Evolutionary conservation across 1,140 invertebrate species (phyloP), one percentile per base, ranked within the genome.

Genomic region (Saccostrea cuccullata): DNA sequence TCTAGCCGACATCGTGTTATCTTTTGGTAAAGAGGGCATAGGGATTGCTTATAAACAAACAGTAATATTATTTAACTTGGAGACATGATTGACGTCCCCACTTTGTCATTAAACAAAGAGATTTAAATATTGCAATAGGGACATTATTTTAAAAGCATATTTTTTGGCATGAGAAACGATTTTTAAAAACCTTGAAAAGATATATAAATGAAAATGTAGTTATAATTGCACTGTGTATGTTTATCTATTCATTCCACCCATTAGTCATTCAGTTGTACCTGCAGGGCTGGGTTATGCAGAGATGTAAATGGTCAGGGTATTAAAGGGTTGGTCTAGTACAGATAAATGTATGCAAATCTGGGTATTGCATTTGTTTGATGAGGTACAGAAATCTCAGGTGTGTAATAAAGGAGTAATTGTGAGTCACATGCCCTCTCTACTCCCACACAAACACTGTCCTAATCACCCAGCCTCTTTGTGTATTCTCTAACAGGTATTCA

Each of bases 41-140:
- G 20, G 23, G 23, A 67, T 23, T 23, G 20, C 60, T 67, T n/a
- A 20, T n/a, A 67, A 67, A 67, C 60, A 77, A 77, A 77, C 23
- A 6, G 26, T 77, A 36, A 77, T 30, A 77, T 73, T 77, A 26
- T 77, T 77, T 36, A 11, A 13, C 30, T 30, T 23, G 36, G 15
- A 30, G 70, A 77, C 70, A 4, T 30, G 26, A 26, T 26, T 77
- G 70, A 77, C 30, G 30, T 77, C 6, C 36, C 70, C 9, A 77
- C 26, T 30, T 77, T 77, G 70, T 77, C 70, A 77, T 77, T 36
- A 77, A 36, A 77, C 70, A 77, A 77, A 77, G 26, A 77, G 70
- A 77, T 77, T 77, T 77, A 77, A 77, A 30, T 30, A 11, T 13
- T 12, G 26, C 11, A 77, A 77, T 77, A 30, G 70, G 30, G 70